A percentile compares a stretch with the other conserved stretches of the same genome.
These are phyloP conservation scores for Brachyhypopomus occidentalis DNA, from an alignment of 2,113 vertebrate genomes.

Conservation along the genomic window DNA sequence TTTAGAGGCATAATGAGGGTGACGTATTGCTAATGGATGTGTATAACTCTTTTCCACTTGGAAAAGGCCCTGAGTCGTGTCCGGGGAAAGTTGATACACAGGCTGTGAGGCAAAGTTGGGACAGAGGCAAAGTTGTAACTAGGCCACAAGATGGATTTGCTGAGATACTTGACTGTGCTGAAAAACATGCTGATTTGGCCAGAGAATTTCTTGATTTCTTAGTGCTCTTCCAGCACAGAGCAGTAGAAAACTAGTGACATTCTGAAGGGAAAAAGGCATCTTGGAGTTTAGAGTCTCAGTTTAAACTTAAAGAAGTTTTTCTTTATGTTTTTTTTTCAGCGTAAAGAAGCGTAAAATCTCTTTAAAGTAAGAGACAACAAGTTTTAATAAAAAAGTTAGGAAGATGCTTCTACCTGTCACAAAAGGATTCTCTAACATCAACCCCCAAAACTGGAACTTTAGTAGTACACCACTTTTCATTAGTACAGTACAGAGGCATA, in stretches of 20 bases:
- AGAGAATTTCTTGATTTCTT: background rate
- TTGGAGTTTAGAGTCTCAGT: no score
- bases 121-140: constrained; percentile 4
- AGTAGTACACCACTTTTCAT: no score
- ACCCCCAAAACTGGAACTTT: no score
- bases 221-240: background rate
- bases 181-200: background rate
- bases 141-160: background rate
- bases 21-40: constrained; percentile 59
- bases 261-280: no score
- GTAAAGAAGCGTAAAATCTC: no score
- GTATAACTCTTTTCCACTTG: constrained; percentile 57
- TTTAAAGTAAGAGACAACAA: no score
- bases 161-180: background rate
- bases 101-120: constrained; percentile 9
- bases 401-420: no score
- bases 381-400: no score
- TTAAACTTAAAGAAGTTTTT: background rate
- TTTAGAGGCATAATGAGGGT: constrained; percentile 49
- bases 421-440: no score
- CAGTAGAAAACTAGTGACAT: background rate
- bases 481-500: no score
- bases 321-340: background rate
- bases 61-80: constrained; percentile 39
- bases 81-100: constrained; percentile 19